A percentile compares a stretch with the other conserved stretches of the same genome.
Conservation (phyloP, 1,140 invertebrate genomes). For the Camponotus floridanus region DNA sequence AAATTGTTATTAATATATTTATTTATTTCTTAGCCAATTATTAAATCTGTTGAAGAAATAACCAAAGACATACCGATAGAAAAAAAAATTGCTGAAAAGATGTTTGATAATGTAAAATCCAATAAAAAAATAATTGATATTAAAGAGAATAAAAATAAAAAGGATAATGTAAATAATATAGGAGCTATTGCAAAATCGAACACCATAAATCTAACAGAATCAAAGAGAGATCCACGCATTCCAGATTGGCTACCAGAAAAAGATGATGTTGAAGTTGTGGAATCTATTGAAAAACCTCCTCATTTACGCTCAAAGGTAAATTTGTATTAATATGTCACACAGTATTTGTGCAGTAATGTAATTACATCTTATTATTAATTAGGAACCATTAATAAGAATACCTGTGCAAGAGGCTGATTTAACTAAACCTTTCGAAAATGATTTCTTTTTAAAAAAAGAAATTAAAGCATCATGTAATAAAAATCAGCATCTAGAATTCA, state of each 20-base stretch:
- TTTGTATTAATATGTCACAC: constrained; percentile 63
- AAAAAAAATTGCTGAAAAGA: constrained; percentile 72
- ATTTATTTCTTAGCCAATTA: constrained; percentile 64
- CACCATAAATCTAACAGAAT: constrained; percentile 28
- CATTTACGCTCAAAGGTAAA: constrained; percentile 89
- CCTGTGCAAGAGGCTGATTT: constrained; percentile 84
- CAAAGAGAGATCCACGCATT: constrained; percentile 78
- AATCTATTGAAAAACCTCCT: constrained; percentile 88
- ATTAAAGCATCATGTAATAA: background rate
- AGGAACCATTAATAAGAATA: constrained; percentile 87
- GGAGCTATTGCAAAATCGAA: constrained; percentile 25
- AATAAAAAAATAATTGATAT: constrained; percentile 25
- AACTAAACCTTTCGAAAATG: constrained; percentile 63
- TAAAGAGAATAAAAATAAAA: constrained; percentile 27
- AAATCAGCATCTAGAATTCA: background rate
- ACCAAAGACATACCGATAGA: constrained; percentile 53
- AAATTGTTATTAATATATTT: constrained; percentile 31
- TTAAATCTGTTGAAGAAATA: constrained; percentile 38
- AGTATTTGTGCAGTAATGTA: constrained; percentile 12
- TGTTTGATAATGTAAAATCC: constrained; percentile 39
- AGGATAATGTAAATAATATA: background rate
- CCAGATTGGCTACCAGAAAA: constrained; percentile 84
- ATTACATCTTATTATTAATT: constrained; percentile 71
- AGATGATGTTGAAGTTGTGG: constrained; percentile 86
- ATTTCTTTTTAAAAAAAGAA: background rate